A percentile compares a stretch with the other conserved stretches of the same genome.
These are phyloP conservation scores for Corythaixoides concolor DNA, from an alignment of 2,113 vertebrate species.

Conservation along the genomic window DNA sequence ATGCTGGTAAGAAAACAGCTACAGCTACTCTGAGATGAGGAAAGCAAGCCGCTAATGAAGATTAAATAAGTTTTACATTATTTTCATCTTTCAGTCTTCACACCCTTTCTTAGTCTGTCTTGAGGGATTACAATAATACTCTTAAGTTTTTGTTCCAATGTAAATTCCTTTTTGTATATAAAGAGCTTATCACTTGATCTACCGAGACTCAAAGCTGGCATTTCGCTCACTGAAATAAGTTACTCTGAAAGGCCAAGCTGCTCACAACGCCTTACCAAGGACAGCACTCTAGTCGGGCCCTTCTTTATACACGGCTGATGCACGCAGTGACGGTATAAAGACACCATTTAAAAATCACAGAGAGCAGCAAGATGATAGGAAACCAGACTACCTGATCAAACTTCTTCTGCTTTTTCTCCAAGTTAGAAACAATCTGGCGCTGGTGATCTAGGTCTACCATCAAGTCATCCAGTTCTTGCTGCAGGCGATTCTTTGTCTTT, in stretches of 20 bases:
- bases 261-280: not conserved
- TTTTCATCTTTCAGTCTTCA: not conserved
- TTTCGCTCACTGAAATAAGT: not conserved
- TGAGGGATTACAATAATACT: not conserved
- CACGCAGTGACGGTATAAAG: not conserved
- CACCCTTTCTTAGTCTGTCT: not conserved
- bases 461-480: conserved; percentile 96
- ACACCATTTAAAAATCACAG: not conserved
- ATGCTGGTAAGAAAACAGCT: not conserved
- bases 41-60: not conserved
- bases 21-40: not conserved
- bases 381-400: conserved; percentile 88
- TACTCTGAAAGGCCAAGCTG: not conserved
- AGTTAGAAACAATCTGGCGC: conserved; percentile 92
- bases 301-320: not conserved
- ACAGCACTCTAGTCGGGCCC: not conserved
- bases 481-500: conserved; percentile 94
- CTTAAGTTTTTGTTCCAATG: not conserved
- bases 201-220: not conserved
- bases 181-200: not conserved
- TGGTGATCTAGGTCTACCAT: conserved; percentile 95
- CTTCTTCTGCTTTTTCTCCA: conserved; percentile 99
- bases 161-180: not conserved
- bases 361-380: not conserved
- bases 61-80: too few relatives aligned